These are phyloP conservation scores for Euzophera pinguis DNA, from an alignment of 2,888 invertebrate species.

Conservation along the genomic window DNA sequence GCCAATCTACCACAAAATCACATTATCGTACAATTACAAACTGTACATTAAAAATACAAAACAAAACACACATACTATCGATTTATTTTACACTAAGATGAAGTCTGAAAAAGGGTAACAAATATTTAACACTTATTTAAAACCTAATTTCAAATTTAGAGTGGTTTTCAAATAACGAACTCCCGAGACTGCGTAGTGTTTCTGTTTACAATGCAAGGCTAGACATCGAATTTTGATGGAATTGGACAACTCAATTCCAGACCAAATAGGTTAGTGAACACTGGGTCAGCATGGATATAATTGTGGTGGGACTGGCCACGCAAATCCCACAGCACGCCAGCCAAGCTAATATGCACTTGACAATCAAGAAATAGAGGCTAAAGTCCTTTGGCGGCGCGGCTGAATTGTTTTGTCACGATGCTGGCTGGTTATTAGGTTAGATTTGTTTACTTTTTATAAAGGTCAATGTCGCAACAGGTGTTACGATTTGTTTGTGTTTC, in stretches of 20 bases:
- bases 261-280: slow-evolving; percentile 65
- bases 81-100: too few species aligned
- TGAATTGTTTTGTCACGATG: not conserved
- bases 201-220: slow-evolving; percentile 69
- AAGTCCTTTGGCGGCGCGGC: not conserved
- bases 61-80: too few species aligned
- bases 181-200: slow-evolving; percentile 16
- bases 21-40: too few species aligned
- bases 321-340: slow-evolving; percentile 43
- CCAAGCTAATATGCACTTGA: slow-evolving; percentile 26
- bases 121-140: too few species aligned
- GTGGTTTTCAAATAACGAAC: not conserved
- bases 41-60: too few species aligned
- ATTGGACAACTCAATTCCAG: slow-evolving; percentile 74
- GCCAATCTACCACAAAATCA: too few species aligned
- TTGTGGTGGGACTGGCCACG: slow-evolving; percentile 62
- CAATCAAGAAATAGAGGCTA: not conserved
- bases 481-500: too few species aligned
- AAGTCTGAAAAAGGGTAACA: too few species aligned
- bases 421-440: not conserved
- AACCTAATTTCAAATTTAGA: too few species aligned
- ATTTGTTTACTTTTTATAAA: not conserved
- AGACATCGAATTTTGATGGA: slow-evolving; percentile 68
- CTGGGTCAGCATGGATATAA: slow-evolving; percentile 61
- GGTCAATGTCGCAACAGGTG: slow-evolving; percentile 8